These are phyloP conservation scores for Catamblyrhynchus diadema DNA, from an alignment of 2,797 vertebrate species.

Conservation along the genomic window DNA sequence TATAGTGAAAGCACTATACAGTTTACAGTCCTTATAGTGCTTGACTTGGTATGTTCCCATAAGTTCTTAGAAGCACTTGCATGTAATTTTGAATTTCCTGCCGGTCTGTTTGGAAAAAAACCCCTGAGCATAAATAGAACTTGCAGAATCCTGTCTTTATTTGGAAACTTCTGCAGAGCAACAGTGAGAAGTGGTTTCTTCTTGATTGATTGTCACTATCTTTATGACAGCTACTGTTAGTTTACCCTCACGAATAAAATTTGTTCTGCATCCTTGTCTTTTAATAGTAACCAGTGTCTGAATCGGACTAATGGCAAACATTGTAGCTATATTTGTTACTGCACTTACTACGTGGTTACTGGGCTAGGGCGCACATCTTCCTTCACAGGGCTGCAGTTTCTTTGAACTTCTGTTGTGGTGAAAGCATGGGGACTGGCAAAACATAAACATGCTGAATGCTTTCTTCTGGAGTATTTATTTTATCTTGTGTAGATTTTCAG, in stretches of 20 bases:
- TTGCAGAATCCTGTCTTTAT: neutral
- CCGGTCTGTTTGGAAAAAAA: neutral
- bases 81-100: neutral
- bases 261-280: neutral
- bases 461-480: neutral
- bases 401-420: neutral
- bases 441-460: neutral
- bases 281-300: neutral
- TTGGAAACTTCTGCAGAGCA: neutral
- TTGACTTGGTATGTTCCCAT: neutral
- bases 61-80: neutral
- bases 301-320: neutral
- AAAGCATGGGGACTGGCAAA: neutral
- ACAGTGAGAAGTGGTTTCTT: neutral
- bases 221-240: neutral
- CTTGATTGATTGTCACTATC: neutral
- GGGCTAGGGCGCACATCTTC: neutral
- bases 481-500: neutral
- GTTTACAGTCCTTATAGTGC: neutral
- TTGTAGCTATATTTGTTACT: neutral
- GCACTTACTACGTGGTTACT: neutral
- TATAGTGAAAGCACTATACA: neutral
- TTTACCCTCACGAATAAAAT: neutral
- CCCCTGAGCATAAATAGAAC: neutral
- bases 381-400: neutral